Evolutionary conservation across 2,888 invertebrate species (phyloP).

Genomic region (Acrocera orbiculus): DNA sequence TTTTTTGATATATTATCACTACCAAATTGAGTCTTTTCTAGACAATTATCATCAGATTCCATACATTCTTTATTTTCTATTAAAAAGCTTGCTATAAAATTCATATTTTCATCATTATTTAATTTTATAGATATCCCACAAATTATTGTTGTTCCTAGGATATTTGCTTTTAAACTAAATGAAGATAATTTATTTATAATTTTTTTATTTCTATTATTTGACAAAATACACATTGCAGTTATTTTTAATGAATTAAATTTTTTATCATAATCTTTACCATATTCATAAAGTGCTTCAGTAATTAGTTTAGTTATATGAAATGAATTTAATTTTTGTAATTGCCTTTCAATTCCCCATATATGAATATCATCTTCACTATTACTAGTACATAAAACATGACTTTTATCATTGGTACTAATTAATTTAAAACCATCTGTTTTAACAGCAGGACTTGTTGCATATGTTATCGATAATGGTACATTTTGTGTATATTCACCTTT

Average conservation of each 20-base stretch:
- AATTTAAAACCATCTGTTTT: constrained; percentile 36
- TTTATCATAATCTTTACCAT: constrained; percentile 12
- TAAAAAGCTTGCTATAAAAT: too few relatives aligned
- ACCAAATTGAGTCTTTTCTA: too few relatives aligned
- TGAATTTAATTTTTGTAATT: constrained; percentile 49
- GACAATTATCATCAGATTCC: too few relatives aligned
- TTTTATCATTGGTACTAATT: constrained; percentile 42
- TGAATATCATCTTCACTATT: constrained; percentile 48
- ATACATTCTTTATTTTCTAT: too few relatives aligned
- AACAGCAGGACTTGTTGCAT: constrained; percentile 63
- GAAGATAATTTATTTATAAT: constrained; percentile 27
- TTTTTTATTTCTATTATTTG: constrained; percentile 34
- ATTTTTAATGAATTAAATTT: constrained; percentile 29
- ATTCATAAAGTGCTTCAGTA: constrained; percentile 21
- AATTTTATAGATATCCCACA: constrained; percentile 22
- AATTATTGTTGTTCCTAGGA: constrained; percentile 24
- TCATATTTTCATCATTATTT: too few relatives aligned
- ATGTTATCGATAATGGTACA: constrained; percentile 73
- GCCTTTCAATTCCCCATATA: constrained; percentile 69
- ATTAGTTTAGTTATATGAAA: constrained; percentile 29
- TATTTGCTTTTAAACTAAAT: constrained; percentile 19
- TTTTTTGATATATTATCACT: too few relatives aligned
- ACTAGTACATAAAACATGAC: constrained; percentile 39
- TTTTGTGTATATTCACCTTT: constrained; percentile 91
- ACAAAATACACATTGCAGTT: constrained; percentile 61